Percentiles rank a stretch among this genome's conserved stretches.
Conservation (phyloP, 53 echinoderm and acorn worm species). For the Henricia sp. region DNA sequence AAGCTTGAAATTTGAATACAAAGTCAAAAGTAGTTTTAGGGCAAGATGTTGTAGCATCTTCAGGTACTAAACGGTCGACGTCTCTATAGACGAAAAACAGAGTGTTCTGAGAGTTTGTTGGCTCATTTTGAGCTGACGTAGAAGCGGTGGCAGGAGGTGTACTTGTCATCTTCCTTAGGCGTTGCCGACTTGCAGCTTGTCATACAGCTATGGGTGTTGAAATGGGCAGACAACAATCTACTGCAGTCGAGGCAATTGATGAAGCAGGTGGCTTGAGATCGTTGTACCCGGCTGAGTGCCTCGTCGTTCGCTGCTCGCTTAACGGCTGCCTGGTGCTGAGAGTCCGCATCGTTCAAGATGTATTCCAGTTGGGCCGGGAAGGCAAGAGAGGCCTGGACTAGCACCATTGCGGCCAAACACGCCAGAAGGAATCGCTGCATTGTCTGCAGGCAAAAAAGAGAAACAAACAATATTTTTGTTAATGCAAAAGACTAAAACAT, state of each 20-base stretch:
- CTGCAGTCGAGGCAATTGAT: conserved; percentile 50
- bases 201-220: conserved; percentile 45
- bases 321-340: background rate
- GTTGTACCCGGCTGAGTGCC: conserved; percentile 19
- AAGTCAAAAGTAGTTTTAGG: too few species aligned
- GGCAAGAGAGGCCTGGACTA: conserved; percentile 16
- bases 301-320: conserved; percentile 24
- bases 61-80: too few species aligned
- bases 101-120: too few species aligned
- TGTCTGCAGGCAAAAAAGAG: background rate
- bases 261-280: conserved; percentile 35
- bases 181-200: conserved; percentile 17
- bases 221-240: conserved; percentile 1
- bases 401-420: conserved; percentile 33
- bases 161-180: background rate
- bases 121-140: conserved; percentile 20
- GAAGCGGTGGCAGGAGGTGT: conserved; percentile 10
- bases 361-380: conserved; percentile 46
- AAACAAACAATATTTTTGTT: conserved; percentile 3
- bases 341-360: conserved; percentile 3
- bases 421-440: conserved; percentile 18
- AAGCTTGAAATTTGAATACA: too few species aligned
- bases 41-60: too few species aligned
- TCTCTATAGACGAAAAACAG: too few species aligned
- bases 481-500: too few species aligned